Base-by-base conservation (phyloP, 2,113 vertebrate species). In the Pimephales promelas region DNA sequence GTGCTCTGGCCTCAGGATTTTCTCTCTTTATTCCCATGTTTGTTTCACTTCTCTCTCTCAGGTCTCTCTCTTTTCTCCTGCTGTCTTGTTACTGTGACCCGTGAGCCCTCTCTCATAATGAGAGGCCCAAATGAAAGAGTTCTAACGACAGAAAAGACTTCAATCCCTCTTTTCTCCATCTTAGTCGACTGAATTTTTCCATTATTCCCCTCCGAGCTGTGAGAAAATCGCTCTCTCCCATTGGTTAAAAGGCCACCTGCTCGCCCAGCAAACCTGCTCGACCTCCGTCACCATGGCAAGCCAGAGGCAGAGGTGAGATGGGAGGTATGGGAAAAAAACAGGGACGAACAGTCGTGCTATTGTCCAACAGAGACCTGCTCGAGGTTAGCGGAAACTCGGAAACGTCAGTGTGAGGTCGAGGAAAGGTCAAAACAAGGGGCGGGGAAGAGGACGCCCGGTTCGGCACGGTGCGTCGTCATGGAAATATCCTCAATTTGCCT, bases 301-400 rank as follows among this genome's bases (percentile, higher is more conserved):
- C 47, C 49, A 49, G 10, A 77, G 75, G 70, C 86, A 20, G 86
- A 85, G 83, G 84, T 85, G 83, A 83, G 57, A 24, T 73, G 61
- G 76, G 70, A 85, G 68, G 76, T 87, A 85, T 83, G 84, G 84
- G 84, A 85, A 87, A 83, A 75, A 71, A 81, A 83, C 81, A 71
- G 81, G 43, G 36, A 81, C 68, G 70, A 87, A 87, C 70, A 85
- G 59, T 83, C 34, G 24, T 11, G n/a, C 40, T 80, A 81, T 81
- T 85, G 75, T 87, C 28, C 18, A 7, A 76, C 20, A n/a, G 57
- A 52, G 79, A 64, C 73, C 14, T 14, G 36, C 64, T 73, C 0
- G 49, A 83, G 83, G 83, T 84, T 76, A 83, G 22, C n/a, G 56
- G 79, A 74, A 61, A 75, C 52, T 74, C 49, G 0, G 26, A 86